Evolutionary conservation across 2,113 vertebrate species (phyloP).

Genomic region (Heterotis niloticus): DNA sequence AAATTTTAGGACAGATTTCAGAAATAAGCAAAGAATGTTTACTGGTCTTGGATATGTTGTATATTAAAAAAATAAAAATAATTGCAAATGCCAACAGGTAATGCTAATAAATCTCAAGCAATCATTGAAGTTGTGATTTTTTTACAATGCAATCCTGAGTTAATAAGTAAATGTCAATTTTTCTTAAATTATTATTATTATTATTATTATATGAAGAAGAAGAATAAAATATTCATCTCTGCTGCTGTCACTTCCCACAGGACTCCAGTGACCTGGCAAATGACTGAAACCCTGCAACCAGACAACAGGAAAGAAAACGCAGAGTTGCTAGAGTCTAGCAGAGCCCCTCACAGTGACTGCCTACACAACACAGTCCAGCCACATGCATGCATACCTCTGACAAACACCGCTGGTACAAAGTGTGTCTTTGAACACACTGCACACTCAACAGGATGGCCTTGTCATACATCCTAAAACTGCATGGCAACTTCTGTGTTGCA

Average conservation of each 20-base stretch:
- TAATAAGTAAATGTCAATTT: no score
- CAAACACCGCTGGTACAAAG: no score
- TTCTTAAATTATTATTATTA: no score
- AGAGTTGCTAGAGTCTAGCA: background rate
- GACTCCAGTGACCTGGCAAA: background rate
- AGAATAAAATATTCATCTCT: no score
- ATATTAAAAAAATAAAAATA: background rate
- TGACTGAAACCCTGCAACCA: background rate
- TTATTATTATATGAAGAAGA: no score
- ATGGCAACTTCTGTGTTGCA: background rate
- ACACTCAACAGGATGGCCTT: background rate
- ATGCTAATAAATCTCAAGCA: background rate
- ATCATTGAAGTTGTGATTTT: no score
- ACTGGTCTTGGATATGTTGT: background rate
- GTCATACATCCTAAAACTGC: no score
- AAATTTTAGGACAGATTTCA: background rate
- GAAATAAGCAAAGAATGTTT: no score
- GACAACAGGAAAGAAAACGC: background rate
- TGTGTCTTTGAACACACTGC: no score
- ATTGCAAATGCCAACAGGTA: background rate
- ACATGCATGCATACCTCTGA: no score
- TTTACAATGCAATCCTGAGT: no score
- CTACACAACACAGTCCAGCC: background rate
- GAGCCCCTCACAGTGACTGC: background rate
- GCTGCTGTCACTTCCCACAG: background rate